Evolutionary conservation across 2,113 vertebrate genomes (phyloP), one percentile per base, ranked within the genome.

Genomic region (Holacanthus passer): DNA sequence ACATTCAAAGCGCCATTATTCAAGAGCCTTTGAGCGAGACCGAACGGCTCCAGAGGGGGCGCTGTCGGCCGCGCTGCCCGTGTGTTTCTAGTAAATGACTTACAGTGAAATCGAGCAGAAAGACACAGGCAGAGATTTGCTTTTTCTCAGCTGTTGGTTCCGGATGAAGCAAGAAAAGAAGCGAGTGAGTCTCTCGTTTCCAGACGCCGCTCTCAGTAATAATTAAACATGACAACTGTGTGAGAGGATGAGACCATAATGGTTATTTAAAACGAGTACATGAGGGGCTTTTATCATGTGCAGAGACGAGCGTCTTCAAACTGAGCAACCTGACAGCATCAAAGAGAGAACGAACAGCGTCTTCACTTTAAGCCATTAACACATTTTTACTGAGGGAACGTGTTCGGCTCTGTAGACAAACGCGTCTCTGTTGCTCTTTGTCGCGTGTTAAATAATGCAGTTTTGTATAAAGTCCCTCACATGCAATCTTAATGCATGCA

Each of bases 21-120:
- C 60, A 39, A 37, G 19, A 79, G 59, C 84, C 58, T 73, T 0
- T 43, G 59, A 71, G 69, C 60, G 47, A 56, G 50, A 48, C 60
- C 17, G 29, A 80, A 10, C 48, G 17, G 37, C 31, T 32, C 47
- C 37, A 20, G 48, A 14, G 0, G 10, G 19, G 24, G 41, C 12
- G 11, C 0, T 55, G 55, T 22, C 53, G 77, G 47, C 63, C 31
- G 2, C 9, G 12, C 48, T 3, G 27, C 1, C 16, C 56, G 39
- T 39, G 73, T 37, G 68, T 55, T 41, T n/a, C 7, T 7, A 10
- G 22, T 4, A 29, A 55, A 41, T 41, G 5, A 48, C 27, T 2
- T 43, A 47, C 20, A 19, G 3, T 35, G 63, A 24, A 20, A 47
- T 7, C 27, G 22, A 19, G 19, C 58, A n/a, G 5, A 43, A 17